These are phyloP conservation scores for Dendropsophus ebraccatus DNA, from an alignment of 2,113 vertebrate species.

Conservation along the genomic window DNA sequence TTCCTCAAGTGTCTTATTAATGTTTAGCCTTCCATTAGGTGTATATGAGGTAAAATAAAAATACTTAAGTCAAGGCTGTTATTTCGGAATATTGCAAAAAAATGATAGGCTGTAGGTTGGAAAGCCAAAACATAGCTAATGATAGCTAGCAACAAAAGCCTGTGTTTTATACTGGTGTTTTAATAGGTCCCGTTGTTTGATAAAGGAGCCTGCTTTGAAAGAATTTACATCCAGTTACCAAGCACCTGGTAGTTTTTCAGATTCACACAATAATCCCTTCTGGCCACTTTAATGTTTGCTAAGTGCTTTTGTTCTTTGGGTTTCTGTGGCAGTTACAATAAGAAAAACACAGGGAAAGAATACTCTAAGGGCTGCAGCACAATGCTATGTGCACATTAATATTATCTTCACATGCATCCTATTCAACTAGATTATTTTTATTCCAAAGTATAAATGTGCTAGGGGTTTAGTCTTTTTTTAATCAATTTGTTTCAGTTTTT, in stretches of 20 bases:
- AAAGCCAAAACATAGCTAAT: background rate
- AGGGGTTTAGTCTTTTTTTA: slow-evolving; percentile 55
- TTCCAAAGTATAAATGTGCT: slow-evolving; percentile 39
- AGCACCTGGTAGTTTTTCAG: slow-evolving; percentile 57
- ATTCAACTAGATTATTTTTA: slow-evolving; percentile 46
- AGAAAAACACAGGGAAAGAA: background rate
- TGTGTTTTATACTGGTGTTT: background rate
- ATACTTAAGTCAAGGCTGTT: background rate
- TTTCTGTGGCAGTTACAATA: slow-evolving; percentile 52
- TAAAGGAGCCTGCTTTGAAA: slow-evolving; percentile 57
- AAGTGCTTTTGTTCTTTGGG: slow-evolving; percentile 54
- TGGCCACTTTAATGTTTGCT: slow-evolving; percentile 1
- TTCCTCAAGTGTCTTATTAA: background rate
- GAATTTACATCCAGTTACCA: slow-evolving; percentile 54
- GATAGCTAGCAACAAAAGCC: background rate
- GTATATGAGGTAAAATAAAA: background rate
- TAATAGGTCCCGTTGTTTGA: slow-evolving; percentile 25
- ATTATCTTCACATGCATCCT: slow-evolving; percentile 51
- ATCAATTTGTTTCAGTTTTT: slow-evolving; percentile 8
- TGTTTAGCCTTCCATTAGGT: background rate
- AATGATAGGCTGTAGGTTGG: background rate
- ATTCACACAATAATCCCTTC: slow-evolving; percentile 33
- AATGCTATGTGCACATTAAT: slow-evolving; percentile 6
- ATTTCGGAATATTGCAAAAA: background rate
- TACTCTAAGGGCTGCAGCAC: slow-evolving; percentile 11